Percentiles rank a stretch among this genome's conserved stretches.
Evolutionary conservation across 2,797 vertebrate species (phyloP).

Genomic region (Rallus crepitans): DNA sequence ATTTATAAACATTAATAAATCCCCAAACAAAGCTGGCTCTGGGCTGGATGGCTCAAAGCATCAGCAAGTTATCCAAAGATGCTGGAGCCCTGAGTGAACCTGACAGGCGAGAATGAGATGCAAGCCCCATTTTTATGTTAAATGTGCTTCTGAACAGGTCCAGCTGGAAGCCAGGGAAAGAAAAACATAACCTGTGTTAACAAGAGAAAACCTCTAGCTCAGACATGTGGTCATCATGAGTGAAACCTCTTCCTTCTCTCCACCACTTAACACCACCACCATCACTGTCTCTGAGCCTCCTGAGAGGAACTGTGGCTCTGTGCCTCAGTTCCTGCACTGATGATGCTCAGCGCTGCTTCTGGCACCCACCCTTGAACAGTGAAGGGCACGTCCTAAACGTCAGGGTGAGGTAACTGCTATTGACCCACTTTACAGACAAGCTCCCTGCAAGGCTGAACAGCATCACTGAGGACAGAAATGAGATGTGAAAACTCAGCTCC

Average conservation of each 20-base stretch:
- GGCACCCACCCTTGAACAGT: fast-evolving
- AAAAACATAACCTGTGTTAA: not conserved
- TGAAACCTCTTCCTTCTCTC: not conserved
- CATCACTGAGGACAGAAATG: not conserved
- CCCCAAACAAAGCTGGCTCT: not conserved
- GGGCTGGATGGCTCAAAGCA: not conserved
- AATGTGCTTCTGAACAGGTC: not conserved
- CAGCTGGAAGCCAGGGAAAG: not conserved
- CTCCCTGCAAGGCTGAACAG: not conserved
- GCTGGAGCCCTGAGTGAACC: not conserved
- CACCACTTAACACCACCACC: not conserved
- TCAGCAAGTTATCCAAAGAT: not conserved
- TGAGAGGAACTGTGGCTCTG: not conserved
- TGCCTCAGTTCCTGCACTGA: not conserved
- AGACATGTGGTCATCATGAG: not conserved
- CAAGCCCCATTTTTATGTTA: not conserved
- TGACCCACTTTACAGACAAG: not conserved
- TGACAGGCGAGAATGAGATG: not conserved
- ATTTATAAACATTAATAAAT: too few species aligned
- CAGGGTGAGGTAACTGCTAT: not conserved
- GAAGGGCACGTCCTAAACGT: not conserved
- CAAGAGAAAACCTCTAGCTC: not conserved
- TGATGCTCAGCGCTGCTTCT: not conserved
- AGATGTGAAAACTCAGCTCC: fast-evolving
- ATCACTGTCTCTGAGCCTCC: too few species aligned